Percentiles rank a stretch among this genome's conserved stretches.
Conservation (phyloP, 1,140 invertebrate species). For the Hermetia illucens region DNA sequence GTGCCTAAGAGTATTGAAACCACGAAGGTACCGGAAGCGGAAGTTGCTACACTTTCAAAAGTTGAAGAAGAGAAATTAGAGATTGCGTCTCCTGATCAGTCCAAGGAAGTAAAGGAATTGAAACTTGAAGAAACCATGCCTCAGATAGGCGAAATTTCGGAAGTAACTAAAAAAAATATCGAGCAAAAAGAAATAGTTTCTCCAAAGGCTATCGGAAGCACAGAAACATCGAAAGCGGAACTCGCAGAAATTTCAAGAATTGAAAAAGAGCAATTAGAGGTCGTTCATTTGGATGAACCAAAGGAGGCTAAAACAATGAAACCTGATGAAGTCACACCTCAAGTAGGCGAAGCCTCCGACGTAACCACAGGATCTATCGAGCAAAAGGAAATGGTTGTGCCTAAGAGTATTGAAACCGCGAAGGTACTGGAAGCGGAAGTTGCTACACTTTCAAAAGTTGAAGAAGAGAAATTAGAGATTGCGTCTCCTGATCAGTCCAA, state of each 20-base stretch:
- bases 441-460: no score
- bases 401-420: slow-evolving; percentile 7
- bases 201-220: slow-evolving; percentile 11
- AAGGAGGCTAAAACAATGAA: slow-evolving; percentile 9
- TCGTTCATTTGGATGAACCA: slow-evolving; percentile 6
- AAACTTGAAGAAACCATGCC: no score
- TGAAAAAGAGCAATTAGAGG: no score
- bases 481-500: no score
- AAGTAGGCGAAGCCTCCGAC: no score
- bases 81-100: no score
- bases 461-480: slow-evolving; percentile 10
- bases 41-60: no score
- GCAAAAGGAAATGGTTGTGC: no score
- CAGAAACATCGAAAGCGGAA: slow-evolving; percentile 5
- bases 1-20: no score
- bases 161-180: slow-evolving; percentile 9
- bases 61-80: slow-evolving; percentile 9
- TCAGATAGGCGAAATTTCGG: slow-evolving; percentile 9
- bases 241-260: slow-evolving; percentile 6
- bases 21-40: slow-evolving; percentile 9
- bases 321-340: no score
- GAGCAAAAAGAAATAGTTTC: slow-evolving; percentile 8
- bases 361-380: no score
- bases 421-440: slow-evolving; percentile 8
- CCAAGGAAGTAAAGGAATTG: no score